Percentiles rank a stretch among this genome's conserved stretches.
phyloP scores from a whole-genome alignment of 2,888 invertebrate species.

The Xestia ashworthii region DNA sequence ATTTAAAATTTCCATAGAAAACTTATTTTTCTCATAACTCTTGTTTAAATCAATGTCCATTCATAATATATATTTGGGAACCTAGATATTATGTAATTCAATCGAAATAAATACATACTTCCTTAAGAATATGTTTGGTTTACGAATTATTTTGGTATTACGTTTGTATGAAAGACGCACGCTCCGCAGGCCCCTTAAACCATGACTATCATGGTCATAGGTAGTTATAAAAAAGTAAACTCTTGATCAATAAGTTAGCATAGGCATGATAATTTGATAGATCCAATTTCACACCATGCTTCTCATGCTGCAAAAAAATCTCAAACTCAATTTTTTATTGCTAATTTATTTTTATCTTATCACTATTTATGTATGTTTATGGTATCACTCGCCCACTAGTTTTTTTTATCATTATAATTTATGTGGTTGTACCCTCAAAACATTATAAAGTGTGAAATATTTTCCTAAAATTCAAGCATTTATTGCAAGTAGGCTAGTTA shows the following conservation, averaged over 20 bases:
- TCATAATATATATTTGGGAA: too few relatives aligned
- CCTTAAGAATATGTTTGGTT: too few relatives aligned
- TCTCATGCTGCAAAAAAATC: not conserved
- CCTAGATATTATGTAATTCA: too few relatives aligned
- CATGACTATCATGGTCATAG: not conserved
- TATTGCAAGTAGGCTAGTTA: not conserved
- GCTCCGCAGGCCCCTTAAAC: too few relatives aligned
- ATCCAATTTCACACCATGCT: constrained; percentile 14
- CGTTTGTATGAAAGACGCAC: too few relatives aligned
- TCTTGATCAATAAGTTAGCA: not conserved
- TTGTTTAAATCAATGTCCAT: too few relatives aligned
- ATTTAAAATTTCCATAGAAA: too few relatives aligned
- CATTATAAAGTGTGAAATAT: not conserved
- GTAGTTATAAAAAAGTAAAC: not conserved
- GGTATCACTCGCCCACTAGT: not conserved
- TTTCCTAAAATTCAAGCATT: not conserved
- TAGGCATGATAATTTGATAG: constrained; percentile 21
- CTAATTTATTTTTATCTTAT: constrained; percentile 5
- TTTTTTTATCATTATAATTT: not conserved
- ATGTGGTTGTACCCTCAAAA: not conserved
- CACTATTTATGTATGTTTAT: not conserved
- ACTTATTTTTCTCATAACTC: too few relatives aligned
- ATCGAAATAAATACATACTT: too few relatives aligned
- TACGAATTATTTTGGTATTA: too few relatives aligned
- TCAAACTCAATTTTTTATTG: not conserved